These are phyloP conservation scores for Cantharis rustica DNA, from an alignment of 2,888 invertebrate genomes.

Conservation along the genomic window DNA sequence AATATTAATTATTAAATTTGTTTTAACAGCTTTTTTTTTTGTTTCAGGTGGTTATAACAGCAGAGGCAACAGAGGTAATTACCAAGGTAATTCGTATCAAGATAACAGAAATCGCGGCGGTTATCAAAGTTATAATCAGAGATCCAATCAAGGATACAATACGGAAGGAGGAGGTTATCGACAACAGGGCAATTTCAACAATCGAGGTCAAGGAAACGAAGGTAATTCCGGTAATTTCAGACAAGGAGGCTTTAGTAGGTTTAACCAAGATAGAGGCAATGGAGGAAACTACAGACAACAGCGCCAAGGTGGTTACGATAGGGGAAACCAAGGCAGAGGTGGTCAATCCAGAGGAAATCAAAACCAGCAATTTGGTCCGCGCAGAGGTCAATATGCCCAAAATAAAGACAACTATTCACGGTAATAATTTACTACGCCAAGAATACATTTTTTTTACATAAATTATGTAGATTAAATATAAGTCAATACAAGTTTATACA, in stretches of 20 bases:
- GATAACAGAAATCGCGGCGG: background rate
- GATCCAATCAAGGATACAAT: background rate
- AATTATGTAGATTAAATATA: background rate
- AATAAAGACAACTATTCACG: background rate
- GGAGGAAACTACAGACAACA: background rate
- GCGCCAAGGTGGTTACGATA: background rate
- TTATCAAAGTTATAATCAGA: background rate
- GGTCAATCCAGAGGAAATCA: conserved; percentile 6
- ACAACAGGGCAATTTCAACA: conserved; percentile 1
- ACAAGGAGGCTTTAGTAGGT: conserved; percentile 6
- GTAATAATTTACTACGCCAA: background rate
- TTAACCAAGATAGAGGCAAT: conserved; percentile 14
- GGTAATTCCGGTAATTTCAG: conserved; percentile 17
- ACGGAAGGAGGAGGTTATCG: conserved; percentile 14
- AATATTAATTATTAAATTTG: too few relatives aligned
- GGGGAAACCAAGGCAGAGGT: background rate
- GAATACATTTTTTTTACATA: background rate
- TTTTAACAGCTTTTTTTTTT: too few relatives aligned
- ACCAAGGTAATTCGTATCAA: background rate
- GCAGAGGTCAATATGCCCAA: background rate
- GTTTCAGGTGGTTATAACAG: background rate
- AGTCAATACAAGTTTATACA: background rate
- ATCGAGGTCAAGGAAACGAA: background rate
- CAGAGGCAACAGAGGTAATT: background rate
- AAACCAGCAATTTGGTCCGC: conserved; percentile 19